phyloP scores from a whole-genome alignment of 2,888 invertebrate genomes.

The Eristalis intricaria region DNA sequence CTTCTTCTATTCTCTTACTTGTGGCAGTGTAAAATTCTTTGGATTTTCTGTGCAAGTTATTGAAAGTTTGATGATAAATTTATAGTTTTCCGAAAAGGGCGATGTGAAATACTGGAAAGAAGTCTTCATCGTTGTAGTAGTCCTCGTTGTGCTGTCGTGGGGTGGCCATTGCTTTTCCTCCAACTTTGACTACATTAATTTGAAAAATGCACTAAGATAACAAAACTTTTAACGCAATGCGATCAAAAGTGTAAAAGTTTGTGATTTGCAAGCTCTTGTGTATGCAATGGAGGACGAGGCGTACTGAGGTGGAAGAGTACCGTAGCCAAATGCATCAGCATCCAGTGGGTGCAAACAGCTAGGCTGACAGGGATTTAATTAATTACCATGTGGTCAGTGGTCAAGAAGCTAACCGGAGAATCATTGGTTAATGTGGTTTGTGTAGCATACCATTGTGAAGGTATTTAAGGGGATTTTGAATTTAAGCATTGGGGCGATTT shows the following conservation, averaged over 20 bases:
- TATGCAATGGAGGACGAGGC: slow-evolving; percentile 44
- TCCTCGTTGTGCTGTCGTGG: neutral
- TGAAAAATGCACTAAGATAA: slow-evolving; percentile 68
- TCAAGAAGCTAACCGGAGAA: neutral
- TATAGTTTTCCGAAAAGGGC: slow-evolving; percentile 63
- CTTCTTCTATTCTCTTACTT: slow-evolving; percentile 7
- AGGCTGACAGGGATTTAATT: slow-evolving; percentile 38
- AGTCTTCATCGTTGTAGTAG: slow-evolving; percentile 16
- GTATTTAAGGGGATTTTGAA: neutral
- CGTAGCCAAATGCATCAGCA: slow-evolving; percentile 31
- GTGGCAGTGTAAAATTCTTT: slow-evolving; percentile 33
- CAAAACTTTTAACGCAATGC: slow-evolving; percentile 56
- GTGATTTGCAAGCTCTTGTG: slow-evolving; percentile 64
- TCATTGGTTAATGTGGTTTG: neutral
- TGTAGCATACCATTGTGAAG: neutral
- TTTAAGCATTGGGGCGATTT: neutral
- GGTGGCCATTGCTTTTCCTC: neutral
- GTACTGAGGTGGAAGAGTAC: neutral
- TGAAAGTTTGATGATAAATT: slow-evolving; percentile 72
- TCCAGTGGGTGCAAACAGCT: slow-evolving; percentile 17
- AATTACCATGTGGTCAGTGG: slow-evolving; percentile 31
- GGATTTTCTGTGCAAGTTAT: slow-evolving; percentile 59
- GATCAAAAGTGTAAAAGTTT: slow-evolving; percentile 65
- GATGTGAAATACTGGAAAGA: slow-evolving; percentile 43
- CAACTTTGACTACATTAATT: slow-evolving; percentile 68